Base-by-base conservation (phyloP, 2,113 vertebrate species). In the Corythoichthys haematopterus region DNA sequence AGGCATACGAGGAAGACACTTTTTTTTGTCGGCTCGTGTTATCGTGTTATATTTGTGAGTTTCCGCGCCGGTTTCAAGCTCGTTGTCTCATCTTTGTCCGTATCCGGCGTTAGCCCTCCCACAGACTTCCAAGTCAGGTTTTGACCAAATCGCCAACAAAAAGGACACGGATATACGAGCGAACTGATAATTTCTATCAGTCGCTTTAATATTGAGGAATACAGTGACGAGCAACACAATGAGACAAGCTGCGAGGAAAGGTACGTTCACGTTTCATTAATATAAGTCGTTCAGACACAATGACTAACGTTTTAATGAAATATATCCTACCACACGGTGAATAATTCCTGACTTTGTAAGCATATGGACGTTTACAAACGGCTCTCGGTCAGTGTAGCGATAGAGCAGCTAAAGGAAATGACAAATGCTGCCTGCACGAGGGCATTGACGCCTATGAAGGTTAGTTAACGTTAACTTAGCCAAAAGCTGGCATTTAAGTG, bases 171-270 rank as follows among this genome's bases (percentile, higher is more conserved):
- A 57, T 43, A 60, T 51, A 73, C 47, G 53, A 6, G 40, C 13
- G 37, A 51, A 64, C 47, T 16, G 14, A n/a, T 58, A 7, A 67
- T 59, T 16, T 11, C 40, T 56, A 43, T 4, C 38, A 28, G 2
- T 74, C 10, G 59, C 52, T 74, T 60, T 55, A 63, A 68, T 58
- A 50, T 53, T 68, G 45, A 71, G 68, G 68, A 73, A 74, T 67
- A 69, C 68, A 59, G 47, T 46, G 11, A 40, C 81, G 85, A 57
- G 81, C 86, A 40, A 71, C 74, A 84, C 79, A 74, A 90, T 87
- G 87, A 87, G 60, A 83, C 62, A 69, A 70, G 60, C 83, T 69
- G 56, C 79, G 65, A 77, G 47, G 43, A 76, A 85, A 86, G 89
- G 89, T 90, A 84, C 36, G 77, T 76, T 33, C 38, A 59, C 9